phyloP scores from a whole-genome alignment of 2,888 invertebrate species.

The Synanthedon formicaeformis region DNA sequence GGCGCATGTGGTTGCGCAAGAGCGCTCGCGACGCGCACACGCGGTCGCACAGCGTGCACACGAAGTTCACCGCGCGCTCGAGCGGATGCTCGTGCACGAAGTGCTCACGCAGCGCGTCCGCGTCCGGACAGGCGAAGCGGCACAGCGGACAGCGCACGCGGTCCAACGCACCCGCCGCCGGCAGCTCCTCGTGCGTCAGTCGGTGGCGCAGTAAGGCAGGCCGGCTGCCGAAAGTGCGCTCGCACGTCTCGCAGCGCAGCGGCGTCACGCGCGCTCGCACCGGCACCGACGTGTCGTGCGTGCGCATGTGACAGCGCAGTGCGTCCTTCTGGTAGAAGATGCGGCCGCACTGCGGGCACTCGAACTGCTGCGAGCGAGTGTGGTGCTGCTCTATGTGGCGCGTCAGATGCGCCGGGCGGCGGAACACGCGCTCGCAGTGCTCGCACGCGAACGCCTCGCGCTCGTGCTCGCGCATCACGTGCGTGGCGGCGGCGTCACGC shows the following conservation, averaged over 20 bases:
- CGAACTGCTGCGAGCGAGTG: conserved; percentile 19
- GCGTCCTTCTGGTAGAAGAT: conserved; percentile 30
- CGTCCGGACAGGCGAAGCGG: conserved; percentile 14
- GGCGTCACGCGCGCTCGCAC: conserved; percentile 2
- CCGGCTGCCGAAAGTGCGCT: conserved; percentile 22
- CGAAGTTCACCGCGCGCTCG: conserved; percentile 13
- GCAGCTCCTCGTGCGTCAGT: conserved; percentile 14
- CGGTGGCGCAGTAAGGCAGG: conserved; percentile 23
- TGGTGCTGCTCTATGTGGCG: conserved; percentile 31
- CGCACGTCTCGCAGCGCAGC: conserved; percentile 20
- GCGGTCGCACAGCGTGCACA: conserved; percentile 21
- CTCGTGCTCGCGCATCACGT: conserved; percentile 27
- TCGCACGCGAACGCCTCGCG: conserved; percentile 21
- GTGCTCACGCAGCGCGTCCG: conserved; percentile 18
- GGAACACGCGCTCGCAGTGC: conserved; percentile 24
- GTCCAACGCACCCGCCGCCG: neutral
- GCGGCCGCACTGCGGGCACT: conserved; percentile 23
- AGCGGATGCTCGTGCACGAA: conserved; percentile 15
- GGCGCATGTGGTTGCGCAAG: conserved; percentile 23
- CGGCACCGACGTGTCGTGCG: too few relatives aligned
- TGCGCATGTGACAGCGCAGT: conserved; percentile 22
- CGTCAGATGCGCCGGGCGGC: conserved; percentile 32
- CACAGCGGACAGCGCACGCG: conserved; percentile 16
- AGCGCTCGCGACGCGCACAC: conserved; percentile 24
- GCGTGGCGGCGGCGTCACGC: conserved; percentile 30